Conservation (phyloP, 2,797 vertebrate species). For the Rallus crepitans region DNA sequence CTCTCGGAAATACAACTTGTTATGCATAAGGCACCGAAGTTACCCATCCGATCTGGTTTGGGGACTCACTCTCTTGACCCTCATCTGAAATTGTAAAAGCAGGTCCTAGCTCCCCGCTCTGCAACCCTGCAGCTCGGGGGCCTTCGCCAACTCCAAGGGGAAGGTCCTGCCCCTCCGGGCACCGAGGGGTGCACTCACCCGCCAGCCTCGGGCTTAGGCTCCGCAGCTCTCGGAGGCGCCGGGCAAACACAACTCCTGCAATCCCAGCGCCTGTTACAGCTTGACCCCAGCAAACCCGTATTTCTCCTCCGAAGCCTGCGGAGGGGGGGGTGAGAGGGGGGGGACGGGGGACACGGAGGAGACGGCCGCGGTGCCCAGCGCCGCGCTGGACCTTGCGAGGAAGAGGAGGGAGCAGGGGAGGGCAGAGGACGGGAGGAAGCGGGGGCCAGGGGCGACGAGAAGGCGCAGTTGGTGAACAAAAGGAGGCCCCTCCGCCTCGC, state of each 20-base stretch:
- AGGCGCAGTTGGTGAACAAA: conserved; percentile 89
- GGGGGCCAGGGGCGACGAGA: conserved; percentile 28
- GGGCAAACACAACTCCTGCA: conserved; percentile 80
- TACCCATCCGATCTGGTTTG: fast-evolving
- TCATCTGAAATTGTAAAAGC: fast-evolving
- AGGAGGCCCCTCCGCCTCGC: conserved; percentile 81
- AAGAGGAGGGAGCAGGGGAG: neutral
- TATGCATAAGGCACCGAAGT: fast-evolving
- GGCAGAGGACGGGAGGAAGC: neutral
- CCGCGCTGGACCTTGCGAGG: neutral
- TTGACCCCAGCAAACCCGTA: conserved; percentile 71
- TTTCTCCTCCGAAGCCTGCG: conserved; percentile 44
- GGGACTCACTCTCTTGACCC: fast-evolving
- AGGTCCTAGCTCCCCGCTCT: neutral
- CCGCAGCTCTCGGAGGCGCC: conserved; percentile 79
- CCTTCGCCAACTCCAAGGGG: neutral
- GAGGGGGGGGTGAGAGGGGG: too few relatives aligned
- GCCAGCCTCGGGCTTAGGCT: conserved; percentile 5
- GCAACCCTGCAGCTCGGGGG: neutral
- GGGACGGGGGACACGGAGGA: conserved; percentile 22
- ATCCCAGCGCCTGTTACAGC: conserved; percentile 67
- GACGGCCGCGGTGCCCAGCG: neutral
- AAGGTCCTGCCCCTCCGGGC: neutral
- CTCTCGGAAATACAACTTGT: fast-evolving
- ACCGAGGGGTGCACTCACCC: neutral